Evolutionary conservation across 2,888 invertebrate species (phyloP).

Genomic region (Meandrusa payeni): DNA sequence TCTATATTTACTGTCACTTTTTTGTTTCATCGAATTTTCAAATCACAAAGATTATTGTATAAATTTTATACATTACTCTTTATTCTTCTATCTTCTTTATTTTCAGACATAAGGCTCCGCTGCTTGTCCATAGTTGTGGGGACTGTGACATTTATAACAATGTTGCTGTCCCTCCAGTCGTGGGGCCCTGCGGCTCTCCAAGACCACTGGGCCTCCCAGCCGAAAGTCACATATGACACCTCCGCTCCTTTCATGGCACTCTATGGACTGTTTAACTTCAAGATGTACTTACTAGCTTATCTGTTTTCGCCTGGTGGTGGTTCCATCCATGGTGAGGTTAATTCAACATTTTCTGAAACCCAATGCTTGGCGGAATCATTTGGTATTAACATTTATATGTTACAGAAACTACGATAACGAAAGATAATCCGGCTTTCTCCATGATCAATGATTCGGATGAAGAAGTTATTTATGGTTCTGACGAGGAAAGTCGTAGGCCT

Average conservation of each 20-base stretch:
- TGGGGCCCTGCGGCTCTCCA: constrained; percentile 95
- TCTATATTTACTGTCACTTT: no score
- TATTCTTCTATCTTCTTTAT: no score
- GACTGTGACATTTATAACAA: constrained; percentile 87
- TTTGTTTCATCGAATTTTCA: no score
- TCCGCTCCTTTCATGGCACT: constrained; percentile 98
- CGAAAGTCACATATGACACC: constrained; percentile 93
- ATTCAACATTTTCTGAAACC: background rate
- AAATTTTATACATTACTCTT: no score
- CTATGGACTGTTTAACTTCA: constrained; percentile 96
- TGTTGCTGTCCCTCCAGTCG: constrained; percentile 87
- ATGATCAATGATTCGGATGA: constrained; percentile 99
- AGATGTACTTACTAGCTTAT: constrained; percentile 95
- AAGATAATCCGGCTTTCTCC: constrained; percentile 98
- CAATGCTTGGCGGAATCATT: no score
- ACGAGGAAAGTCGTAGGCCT: constrained; percentile 92
- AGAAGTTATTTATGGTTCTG: constrained; percentile 96
- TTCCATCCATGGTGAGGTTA: constrained; percentile 86
- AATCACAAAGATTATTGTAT: no score
- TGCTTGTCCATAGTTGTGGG: constrained; percentile 93
- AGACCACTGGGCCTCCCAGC: constrained; percentile 95
- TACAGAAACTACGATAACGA: constrained; percentile 93
- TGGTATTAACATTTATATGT: constrained; percentile 34
- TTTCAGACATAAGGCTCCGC: constrained; percentile 93
- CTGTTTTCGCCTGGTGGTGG: constrained; percentile 94